Percentiles rank a stretch among this genome's conserved stretches.
Evolutionary conservation across 2,888 invertebrate species (phyloP).

Genomic region (Antheraea assamensis): DNA sequence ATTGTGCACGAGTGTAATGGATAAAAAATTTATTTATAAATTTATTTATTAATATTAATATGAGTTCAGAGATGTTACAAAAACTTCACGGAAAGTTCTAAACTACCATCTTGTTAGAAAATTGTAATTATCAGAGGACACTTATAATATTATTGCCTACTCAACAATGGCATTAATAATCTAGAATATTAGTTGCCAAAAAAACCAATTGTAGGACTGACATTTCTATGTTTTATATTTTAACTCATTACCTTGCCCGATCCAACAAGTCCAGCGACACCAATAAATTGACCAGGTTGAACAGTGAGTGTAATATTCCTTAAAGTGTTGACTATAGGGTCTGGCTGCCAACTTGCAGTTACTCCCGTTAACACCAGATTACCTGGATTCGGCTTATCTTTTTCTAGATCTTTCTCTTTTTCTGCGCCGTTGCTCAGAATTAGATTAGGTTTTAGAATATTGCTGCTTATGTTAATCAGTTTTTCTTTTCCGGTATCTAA

Average conservation of each 20-base stretch:
- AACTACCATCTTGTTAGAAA: too few species aligned
- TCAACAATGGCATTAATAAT: too few species aligned
- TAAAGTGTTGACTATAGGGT: conserved; percentile 79
- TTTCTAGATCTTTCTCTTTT: conserved; percentile 49
- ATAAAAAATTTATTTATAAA: too few species aligned
- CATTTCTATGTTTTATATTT: too few species aligned
- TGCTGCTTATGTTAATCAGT: conserved; percentile 35
- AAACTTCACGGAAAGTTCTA: too few species aligned
- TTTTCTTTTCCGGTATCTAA: conserved; percentile 49
- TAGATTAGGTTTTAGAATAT: conserved; percentile 38
- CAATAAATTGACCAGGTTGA: conserved; percentile 82
- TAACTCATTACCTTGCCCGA: conserved; percentile 83
- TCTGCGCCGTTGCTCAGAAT: conserved; percentile 50
- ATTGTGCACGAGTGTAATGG: too few species aligned
- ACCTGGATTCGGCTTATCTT: conserved; percentile 48
- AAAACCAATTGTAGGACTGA: too few species aligned
- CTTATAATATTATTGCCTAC: too few species aligned
- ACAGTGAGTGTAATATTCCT: conserved; percentile 76
- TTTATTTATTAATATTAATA: too few species aligned
- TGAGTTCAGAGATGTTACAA: too few species aligned
- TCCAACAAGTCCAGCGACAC: conserved; percentile 89
- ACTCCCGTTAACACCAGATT: conserved; percentile 65
- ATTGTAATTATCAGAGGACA: too few species aligned
- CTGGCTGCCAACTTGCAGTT: conserved; percentile 69
- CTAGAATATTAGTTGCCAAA: too few species aligned